Evolutionary conservation across 2,113 vertebrate species (phyloP).

Genomic region (Mungos mungo): DNA sequence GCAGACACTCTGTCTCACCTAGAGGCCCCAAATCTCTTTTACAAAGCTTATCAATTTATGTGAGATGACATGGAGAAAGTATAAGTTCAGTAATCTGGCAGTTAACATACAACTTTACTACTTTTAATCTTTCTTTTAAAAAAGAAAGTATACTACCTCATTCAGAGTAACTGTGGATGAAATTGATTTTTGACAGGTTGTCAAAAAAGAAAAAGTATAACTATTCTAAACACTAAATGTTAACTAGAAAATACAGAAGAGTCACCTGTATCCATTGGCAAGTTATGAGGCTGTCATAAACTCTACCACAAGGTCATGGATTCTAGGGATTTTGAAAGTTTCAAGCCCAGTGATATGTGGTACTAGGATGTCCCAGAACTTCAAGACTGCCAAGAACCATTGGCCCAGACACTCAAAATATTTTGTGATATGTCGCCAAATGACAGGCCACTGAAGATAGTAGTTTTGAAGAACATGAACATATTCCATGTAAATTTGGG

Average conservation of each 20-base stretch:
- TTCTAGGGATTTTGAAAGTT: background rate
- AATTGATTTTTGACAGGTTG: background rate
- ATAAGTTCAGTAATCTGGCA: background rate
- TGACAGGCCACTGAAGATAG: background rate
- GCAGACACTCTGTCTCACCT: background rate
- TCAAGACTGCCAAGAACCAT: background rate
- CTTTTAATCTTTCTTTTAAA: background rate
- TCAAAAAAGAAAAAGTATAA: background rate
- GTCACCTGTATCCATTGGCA: background rate
- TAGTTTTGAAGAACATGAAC: background rate
- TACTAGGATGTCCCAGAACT: background rate
- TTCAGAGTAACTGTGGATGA: background rate
- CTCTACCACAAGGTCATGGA: background rate
- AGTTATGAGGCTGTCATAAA: background rate
- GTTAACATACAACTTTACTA: background rate
- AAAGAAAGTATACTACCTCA: background rate
- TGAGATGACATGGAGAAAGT: background rate
- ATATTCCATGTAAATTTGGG: background rate
- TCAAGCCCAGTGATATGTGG: background rate
- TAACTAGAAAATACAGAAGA: background rate
- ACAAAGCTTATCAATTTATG: background rate
- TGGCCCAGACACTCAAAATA: background rate
- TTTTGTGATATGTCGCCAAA: background rate
- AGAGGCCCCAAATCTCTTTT: background rate
- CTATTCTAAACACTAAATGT: background rate